Evolutionary conservation across 2,113 vertebrate species (phyloP).

Genomic region (Galbula dea): DNA sequence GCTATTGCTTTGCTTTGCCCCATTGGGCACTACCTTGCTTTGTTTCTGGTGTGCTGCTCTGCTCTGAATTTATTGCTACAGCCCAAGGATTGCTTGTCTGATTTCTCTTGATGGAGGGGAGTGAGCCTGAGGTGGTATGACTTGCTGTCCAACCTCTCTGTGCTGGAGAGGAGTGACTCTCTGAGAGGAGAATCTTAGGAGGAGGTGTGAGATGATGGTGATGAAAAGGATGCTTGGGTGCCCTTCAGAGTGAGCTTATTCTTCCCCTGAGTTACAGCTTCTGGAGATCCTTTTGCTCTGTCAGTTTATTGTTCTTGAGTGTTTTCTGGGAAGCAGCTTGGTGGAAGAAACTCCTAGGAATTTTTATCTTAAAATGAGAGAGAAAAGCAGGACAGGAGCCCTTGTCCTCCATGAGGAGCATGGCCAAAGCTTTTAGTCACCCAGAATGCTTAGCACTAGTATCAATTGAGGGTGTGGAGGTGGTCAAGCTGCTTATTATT

Average conservation of each 20-base stretch:
- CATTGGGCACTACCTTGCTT: background rate
- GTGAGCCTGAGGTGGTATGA: background rate
- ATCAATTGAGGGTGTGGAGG: background rate
- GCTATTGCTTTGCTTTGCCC: background rate
- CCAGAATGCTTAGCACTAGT: fast-evolving
- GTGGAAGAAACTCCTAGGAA: background rate
- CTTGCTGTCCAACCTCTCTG: background rate
- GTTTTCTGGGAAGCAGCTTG: background rate
- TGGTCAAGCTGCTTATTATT: background rate
- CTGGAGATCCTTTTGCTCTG: background rate
- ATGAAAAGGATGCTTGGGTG: background rate
- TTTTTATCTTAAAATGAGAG: background rate
- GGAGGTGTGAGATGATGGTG: background rate
- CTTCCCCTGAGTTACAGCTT: background rate
- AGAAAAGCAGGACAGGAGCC: background rate
- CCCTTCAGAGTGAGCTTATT: background rate
- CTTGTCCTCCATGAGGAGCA: background rate
- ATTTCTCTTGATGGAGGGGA: background rate
- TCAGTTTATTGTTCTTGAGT: background rate
- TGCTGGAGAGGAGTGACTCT: background rate
- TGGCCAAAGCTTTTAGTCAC: background rate
- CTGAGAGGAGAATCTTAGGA: background rate
- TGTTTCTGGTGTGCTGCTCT: background rate
- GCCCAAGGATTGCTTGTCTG: background rate
- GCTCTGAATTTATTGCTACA: background rate